Evolutionary conservation across 1,140 invertebrate genomes (phyloP), one percentile per base, ranked within the genome.

Genomic region (Chrysomallon squamiferum): DNA sequence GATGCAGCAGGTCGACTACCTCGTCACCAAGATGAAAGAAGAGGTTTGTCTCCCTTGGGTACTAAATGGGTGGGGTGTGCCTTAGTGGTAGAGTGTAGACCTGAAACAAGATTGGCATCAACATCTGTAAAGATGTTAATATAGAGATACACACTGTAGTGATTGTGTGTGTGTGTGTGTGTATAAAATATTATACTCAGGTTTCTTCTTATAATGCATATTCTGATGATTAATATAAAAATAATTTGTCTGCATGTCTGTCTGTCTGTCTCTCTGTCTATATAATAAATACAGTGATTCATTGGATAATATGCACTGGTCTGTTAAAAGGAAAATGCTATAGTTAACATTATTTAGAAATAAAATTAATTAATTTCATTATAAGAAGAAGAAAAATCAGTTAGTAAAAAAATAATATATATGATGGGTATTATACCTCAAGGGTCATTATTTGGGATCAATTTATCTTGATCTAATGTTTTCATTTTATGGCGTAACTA

Each of bases 21-120:
- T 81, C 29, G 76, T 81, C 58, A 74, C 63, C 50, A 80, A 80
- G 62, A 79, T 79, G 72, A 79, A 81, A 54, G 71, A 78, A 58
- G 74, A 78, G 74, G 79, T 77, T 64, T 22, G 65, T 54, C 0
- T 22, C 29, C 22, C 11, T 20, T n/a, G 25, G 15, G 20, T 30
- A 41, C 20, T 20, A 15, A 29, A 41, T 4, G 25, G 18, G 27
- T 13, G 7, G 18, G 20, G 3, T 33, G 2, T 25, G 54, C 47
- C 18, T 25, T 3, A 45, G 7, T 3, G 3, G 27, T 22, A 41
- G 29, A 2, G 13, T 65, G 6, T 11, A 3, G 9, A 15, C 27
- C 27, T 13, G 41, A 1, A 4, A 45, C 9, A 38, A n/a, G 3
- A 20, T 7, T 4, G 15, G n/a, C 7, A 22, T 9, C 13, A 38